Evolutionary conservation across 1,140 invertebrate genomes (phyloP).

Genomic region (Aleiodes sp.): DNA sequence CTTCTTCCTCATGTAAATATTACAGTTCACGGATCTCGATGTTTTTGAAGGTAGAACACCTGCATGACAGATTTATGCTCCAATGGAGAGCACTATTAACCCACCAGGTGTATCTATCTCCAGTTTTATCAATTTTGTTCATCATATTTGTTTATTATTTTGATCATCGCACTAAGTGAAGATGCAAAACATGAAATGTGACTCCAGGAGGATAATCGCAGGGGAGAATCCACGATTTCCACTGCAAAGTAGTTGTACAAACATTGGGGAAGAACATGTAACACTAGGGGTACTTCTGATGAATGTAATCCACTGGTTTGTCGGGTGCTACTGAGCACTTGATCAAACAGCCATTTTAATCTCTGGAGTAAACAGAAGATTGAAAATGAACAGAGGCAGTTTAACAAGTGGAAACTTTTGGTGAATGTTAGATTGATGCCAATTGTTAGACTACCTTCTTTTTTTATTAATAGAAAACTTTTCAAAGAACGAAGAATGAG

Average conservation of each 20-base stretch:
- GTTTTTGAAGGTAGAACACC: not conserved
- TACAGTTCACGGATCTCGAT: not conserved
- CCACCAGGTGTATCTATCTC: not conserved
- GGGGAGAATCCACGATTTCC: not conserved
- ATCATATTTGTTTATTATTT: not conserved
- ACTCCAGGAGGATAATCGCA: not conserved
- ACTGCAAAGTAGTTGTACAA: not conserved
- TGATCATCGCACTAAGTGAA: not conserved
- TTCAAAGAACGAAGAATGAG: not conserved
- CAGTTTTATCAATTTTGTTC: not conserved
- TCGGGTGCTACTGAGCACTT: constrained; percentile 56
- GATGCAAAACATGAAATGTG: constrained; percentile 6
- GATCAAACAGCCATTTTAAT: constrained; percentile 59
- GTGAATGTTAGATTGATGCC: not conserved
- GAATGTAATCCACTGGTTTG: constrained; percentile 28
- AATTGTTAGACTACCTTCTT: constrained; percentile 16
- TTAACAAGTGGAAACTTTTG: constrained; percentile 4
- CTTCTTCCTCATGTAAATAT: not conserved
- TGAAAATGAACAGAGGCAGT: constrained; percentile 19
- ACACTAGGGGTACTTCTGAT: constrained; percentile 1
- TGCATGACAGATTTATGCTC: not conserved
- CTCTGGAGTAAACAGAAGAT: constrained; percentile 46
- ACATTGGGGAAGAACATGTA: constrained; percentile 1
- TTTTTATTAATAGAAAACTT: not conserved
- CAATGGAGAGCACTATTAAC: not conserved